phyloP scores from a whole-genome alignment of 2,797 vertebrate genomes.

The Xiphophorus birchmanni region DNA sequence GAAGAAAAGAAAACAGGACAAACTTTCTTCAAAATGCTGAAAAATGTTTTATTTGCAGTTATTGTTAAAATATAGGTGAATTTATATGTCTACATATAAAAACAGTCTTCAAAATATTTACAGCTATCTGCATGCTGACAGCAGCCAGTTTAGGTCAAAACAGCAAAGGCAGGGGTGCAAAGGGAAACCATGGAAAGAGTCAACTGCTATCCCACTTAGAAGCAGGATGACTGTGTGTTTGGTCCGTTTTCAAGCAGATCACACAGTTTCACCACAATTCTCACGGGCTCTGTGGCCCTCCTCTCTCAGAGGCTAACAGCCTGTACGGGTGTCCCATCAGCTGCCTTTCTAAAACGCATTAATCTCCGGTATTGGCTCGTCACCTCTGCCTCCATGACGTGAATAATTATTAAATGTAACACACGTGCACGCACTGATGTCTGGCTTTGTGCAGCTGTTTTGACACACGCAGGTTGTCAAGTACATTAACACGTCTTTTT shows the following conservation, averaged over 20 bases:
- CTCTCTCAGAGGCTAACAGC: slow-evolving; percentile 78
- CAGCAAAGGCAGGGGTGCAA: not conserved
- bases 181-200: slow-evolving; percentile 7
- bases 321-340: slow-evolving; percentile 42
- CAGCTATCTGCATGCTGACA: not conserved
- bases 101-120: not conserved
- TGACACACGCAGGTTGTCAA: slow-evolving; percentile 75
- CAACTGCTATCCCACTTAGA: not conserved
- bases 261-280: slow-evolving; percentile 37
- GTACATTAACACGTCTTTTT: slow-evolving; percentile 62
- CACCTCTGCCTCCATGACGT: slow-evolving; percentile 57
- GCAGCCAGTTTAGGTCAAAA: not conserved
- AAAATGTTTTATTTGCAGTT: not conserved
- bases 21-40: not conserved
- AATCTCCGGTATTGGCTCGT: slow-evolving; percentile 56
- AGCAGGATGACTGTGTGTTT: slow-evolving; percentile 55
- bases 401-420: slow-evolving; percentile 71
- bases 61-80: not conserved
- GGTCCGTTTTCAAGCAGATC: slow-evolving; percentile 41
- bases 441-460: slow-evolving; percentile 85
- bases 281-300: slow-evolving; percentile 30
- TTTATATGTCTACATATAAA: not conserved
- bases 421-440: slow-evolving; percentile 56
- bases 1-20: not conserved
- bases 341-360: slow-evolving; percentile 71